phyloP scores from a whole-genome alignment of 35 echinoderm and acorn worm species.

The Nesometra sesokonis region DNA sequence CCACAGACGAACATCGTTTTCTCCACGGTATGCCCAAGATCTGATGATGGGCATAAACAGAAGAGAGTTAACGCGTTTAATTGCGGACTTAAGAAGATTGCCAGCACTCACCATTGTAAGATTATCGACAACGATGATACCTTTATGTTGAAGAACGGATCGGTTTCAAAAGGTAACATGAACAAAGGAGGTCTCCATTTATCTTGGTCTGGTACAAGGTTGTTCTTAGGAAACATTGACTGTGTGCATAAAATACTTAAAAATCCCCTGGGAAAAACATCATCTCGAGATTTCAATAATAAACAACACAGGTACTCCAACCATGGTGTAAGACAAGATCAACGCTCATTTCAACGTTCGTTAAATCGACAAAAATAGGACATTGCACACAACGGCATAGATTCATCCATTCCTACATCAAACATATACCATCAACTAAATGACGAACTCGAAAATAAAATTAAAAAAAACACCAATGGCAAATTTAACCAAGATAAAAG shows the following conservation, averaged over 20 bases:
- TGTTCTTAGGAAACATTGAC: conserved; percentile 20
- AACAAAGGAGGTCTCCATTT: conserved; percentile 10
- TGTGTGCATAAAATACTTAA: background rate
- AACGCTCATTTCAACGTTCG: too few species aligned
- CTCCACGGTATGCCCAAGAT: too few species aligned
- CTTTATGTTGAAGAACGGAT: conserved; percentile 16
- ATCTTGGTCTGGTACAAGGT: conserved; percentile 2
- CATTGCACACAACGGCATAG: background rate
- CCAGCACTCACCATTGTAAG: background rate
- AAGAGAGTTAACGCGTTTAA: too few species aligned
- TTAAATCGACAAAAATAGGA: background rate
- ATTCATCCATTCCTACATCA: background rate
- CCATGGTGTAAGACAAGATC: too few species aligned
- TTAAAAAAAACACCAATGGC: background rate
- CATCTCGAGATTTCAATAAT: background rate
- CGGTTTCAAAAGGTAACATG: background rate
- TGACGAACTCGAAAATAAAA: background rate
- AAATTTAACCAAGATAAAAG: background rate
- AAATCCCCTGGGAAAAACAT: background rate
- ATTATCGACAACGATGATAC: conserved; percentile 26
- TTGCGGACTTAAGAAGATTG: background rate
- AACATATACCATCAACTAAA: background rate
- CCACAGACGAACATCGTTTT: too few species aligned
- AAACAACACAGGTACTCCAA: background rate
- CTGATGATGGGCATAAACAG: too few species aligned